These are phyloP conservation scores for Amblyornis subalaris DNA, from an alignment of 2,113 vertebrate species.

Conservation along the genomic window DNA sequence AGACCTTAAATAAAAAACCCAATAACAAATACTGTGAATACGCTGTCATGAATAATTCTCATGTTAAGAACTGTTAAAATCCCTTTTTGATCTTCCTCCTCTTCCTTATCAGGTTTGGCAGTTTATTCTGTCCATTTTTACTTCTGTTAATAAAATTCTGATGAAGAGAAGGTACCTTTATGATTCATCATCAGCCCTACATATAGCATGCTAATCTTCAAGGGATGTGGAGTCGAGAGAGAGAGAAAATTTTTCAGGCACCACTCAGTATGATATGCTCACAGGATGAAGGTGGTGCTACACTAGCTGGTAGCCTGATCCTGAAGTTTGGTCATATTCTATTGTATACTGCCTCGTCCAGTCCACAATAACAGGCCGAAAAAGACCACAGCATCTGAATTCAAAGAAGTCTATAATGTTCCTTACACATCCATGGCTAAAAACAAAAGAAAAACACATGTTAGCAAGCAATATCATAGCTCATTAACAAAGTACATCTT, in stretches of 20 bases:
- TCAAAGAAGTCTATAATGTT: slow-evolving; percentile 99
- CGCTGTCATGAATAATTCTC: slow-evolving; percentile 62
- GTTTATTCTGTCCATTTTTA: slow-evolving; percentile 80
- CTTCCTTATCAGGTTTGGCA: slow-evolving; percentile 76
- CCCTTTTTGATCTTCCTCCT: slow-evolving; percentile 72
- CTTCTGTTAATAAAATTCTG: slow-evolving; percentile 73
- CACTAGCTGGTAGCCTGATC: slow-evolving; percentile 97
- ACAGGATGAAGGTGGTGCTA: slow-evolving; percentile 74
- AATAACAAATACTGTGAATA: slow-evolving; percentile 62
- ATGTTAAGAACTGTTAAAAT: slow-evolving; percentile 78
- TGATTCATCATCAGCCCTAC: slow-evolving; percentile 77
- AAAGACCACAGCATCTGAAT: slow-evolving; percentile 96
- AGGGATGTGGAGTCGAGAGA: slow-evolving; percentile 75
- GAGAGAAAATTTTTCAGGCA: slow-evolving; percentile 80
- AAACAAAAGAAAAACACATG: neutral
- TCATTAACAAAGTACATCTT: neutral
- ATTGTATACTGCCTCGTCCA: slow-evolving; percentile 98
- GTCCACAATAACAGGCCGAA: slow-evolving; percentile 92
- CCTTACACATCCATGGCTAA: slow-evolving; percentile 93
- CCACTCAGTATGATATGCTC: slow-evolving; percentile 76
- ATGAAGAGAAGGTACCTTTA: slow-evolving; percentile 71
- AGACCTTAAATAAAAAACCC: slow-evolving; percentile 63
- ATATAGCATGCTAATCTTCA: slow-evolving; percentile 88
- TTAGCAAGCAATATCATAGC: slow-evolving; percentile 1
- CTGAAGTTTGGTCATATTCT: slow-evolving; percentile 97